phyloP scores from a whole-genome alignment of 2,888 invertebrate species.

The Glyphotaelius pellucidus region DNA sequence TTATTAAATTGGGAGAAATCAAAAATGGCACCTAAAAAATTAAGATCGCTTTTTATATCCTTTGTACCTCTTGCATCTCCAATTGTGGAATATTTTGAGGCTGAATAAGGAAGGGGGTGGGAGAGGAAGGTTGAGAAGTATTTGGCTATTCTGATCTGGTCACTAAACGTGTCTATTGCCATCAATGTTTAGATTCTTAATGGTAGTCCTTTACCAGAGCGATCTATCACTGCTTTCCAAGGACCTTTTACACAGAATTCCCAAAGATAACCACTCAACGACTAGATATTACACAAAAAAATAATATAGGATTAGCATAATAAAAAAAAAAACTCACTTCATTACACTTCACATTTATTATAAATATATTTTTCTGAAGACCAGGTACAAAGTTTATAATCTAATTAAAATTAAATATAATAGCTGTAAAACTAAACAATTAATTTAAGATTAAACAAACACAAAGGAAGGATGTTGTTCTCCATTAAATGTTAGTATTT shows the following conservation, averaged over 20 bases:
- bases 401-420: constrained; percentile 43
- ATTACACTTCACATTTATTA: constrained; percentile 55
- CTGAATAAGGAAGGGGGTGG: no score
- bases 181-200: no score
- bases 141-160: no score
- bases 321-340: constrained; percentile 1
- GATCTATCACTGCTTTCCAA: background rate
- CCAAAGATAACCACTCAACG: background rate
- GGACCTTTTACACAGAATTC: background rate
- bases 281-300: background rate
- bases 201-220: no score
- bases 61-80: no score
- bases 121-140: no score
- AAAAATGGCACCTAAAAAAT: no score
- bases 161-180: no score
- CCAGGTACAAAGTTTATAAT: constrained; percentile 77
- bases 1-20: no score
- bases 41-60: no score
- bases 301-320: background rate
- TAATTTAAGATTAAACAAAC: constrained; percentile 46
- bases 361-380: constrained; percentile 66
- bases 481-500: constrained; percentile 46
- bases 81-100: no score
- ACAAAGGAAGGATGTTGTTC: constrained; percentile 29
- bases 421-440: constrained; percentile 26